Evolutionary conservation across 2,888 invertebrate species (phyloP).

Genomic region (Phlogophora meticulosa): DNA sequence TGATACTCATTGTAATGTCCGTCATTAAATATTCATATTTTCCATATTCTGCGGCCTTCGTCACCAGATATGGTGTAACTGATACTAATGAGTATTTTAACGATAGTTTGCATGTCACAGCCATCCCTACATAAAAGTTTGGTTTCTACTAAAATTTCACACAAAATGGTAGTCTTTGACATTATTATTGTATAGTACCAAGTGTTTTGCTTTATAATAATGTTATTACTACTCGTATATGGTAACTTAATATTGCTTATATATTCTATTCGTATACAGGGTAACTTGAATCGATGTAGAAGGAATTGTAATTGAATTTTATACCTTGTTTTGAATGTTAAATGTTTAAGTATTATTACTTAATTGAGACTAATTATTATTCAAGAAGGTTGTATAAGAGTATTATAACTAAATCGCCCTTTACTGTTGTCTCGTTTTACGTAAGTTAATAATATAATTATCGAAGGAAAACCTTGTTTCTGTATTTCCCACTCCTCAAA

Average conservation of each 20-base stretch:
- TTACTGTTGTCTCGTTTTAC: constrained; percentile 3
- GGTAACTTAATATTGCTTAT: constrained; percentile 43
- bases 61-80: constrained; percentile 19
- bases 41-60: constrained; percentile 6
- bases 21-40: constrained; percentile 23
- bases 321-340: constrained; percentile 32
- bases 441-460: constrained; percentile 7
- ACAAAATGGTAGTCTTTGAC: constrained; percentile 25
- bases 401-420: constrained; percentile 6
- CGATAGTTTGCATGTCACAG: background rate
- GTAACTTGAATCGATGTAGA: constrained; percentile 37
- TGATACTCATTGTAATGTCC: constrained; percentile 15
- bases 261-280: constrained; percentile 42
- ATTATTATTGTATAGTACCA: constrained; percentile 31
- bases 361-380: constrained; percentile 30
- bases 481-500: too few species aligned
- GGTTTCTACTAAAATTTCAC: background rate
- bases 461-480: background rate
- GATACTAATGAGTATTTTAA: constrained; percentile 19
- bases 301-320: constrained; percentile 18
- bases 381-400: background rate
- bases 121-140: constrained; percentile 14
- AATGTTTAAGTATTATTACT: constrained; percentile 14
- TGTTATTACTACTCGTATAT: constrained; percentile 33
- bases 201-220: constrained; percentile 34